Evolutionary conservation across 2,888 invertebrate species (phyloP).

Genomic region (Vandiemenella viatica): DNA sequence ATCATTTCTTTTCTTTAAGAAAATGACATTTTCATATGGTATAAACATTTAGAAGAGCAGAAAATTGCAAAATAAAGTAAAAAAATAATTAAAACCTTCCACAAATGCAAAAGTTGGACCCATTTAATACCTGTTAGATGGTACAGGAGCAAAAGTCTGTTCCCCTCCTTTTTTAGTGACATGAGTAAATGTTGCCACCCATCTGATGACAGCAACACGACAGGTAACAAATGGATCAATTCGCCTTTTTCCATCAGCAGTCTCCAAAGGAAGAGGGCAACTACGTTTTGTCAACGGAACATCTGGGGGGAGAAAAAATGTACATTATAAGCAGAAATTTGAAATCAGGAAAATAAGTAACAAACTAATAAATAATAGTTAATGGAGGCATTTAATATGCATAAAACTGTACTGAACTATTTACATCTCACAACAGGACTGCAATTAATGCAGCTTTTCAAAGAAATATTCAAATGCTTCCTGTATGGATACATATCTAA

Average conservation of each 20-base stretch:
- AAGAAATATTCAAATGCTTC: too few species aligned
- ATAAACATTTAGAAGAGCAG: neutral
- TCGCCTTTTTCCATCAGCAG: constrained; percentile 27
- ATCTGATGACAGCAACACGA: constrained; percentile 74
- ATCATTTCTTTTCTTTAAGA: neutral
- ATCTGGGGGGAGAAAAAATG: constrained; percentile 34
- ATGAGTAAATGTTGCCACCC: constrained; percentile 75
- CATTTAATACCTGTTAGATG: constrained; percentile 15
- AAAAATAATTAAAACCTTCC: too few species aligned
- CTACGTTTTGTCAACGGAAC: constrained; percentile 59
- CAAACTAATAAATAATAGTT: too few species aligned
- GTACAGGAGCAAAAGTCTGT: constrained; percentile 25
- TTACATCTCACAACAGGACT: too few species aligned
- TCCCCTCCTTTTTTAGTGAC: constrained; percentile 43
- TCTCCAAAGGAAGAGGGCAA: constrained; percentile 26
- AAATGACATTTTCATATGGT: neutral
- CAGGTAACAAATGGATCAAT: constrained; percentile 54
- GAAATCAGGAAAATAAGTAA: too few species aligned
- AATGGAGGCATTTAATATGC: too few species aligned
- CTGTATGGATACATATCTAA: too few species aligned
- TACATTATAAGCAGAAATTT: too few species aligned
- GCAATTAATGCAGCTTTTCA: too few species aligned
- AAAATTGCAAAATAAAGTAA: neutral
- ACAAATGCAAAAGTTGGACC: too few species aligned
- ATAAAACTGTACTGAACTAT: too few species aligned